Conservation (phyloP, 2,113 vertebrate genomes). For the Tyrannus savana region DNA sequence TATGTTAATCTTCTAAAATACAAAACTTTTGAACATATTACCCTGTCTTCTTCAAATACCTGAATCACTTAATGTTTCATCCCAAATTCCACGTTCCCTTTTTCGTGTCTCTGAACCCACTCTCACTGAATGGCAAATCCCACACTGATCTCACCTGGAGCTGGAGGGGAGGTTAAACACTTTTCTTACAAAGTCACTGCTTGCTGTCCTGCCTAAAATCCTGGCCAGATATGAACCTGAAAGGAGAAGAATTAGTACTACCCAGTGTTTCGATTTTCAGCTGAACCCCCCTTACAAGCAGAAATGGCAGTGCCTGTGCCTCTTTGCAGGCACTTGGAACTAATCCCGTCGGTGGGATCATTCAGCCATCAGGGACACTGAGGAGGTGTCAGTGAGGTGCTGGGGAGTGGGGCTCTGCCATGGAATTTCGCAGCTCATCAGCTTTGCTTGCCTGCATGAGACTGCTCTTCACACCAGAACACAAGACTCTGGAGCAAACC, state of each 20-base stretch:
- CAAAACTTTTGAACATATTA: background rate
- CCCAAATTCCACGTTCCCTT: background rate
- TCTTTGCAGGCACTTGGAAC: fast-evolving
- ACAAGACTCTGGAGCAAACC: background rate
- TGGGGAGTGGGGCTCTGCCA: fast-evolving
- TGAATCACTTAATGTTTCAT: background rate
- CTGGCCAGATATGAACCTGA: background rate
- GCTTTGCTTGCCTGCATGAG: background rate
- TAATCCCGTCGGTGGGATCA: fast-evolving
- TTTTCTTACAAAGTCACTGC: background rate
- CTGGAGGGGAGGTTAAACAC: background rate
- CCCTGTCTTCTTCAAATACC: background rate
- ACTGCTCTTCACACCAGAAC: background rate
- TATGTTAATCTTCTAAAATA: background rate
- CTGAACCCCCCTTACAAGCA: background rate
- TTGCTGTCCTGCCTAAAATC: background rate
- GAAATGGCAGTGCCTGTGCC: background rate
- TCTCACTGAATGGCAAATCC: background rate
- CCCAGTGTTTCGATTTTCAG: background rate
- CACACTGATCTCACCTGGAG: background rate
- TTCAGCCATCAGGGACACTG: fast-evolving
- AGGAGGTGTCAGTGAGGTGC: background rate
- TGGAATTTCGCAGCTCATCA: background rate
- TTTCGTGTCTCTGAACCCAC: background rate
- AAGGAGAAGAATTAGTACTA: background rate